phyloP scores from a whole-genome alignment of 1,140 invertebrate species.

The Chlorops oryzae region DNA sequence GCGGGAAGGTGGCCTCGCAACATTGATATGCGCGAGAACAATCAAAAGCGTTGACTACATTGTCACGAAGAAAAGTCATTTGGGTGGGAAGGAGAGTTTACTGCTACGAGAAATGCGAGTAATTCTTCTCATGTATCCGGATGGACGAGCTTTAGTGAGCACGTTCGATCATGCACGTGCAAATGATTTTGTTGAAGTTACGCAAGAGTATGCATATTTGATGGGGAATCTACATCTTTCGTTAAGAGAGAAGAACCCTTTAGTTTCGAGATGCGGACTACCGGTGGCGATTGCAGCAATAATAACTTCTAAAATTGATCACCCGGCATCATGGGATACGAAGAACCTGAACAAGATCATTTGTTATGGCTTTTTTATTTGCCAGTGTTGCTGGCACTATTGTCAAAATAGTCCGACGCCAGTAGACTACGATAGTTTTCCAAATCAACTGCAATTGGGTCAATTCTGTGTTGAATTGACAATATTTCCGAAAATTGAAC shows the following conservation, averaged over 20 bases:
- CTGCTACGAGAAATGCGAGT: constrained; percentile 30
- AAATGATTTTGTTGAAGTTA: constrained; percentile 24
- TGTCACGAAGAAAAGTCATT: constrained; percentile 19
- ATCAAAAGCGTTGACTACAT: constrained; percentile 30
- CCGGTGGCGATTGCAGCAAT: constrained; percentile 30
- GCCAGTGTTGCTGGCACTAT: constrained; percentile 22
- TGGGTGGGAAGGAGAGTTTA: constrained; percentile 17
- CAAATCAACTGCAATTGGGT: constrained; percentile 28
- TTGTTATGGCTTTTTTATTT: constrained; percentile 37
- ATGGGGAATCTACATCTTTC: constrained; percentile 27
- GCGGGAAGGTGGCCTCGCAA: constrained; percentile 14
- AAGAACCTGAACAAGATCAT: constrained; percentile 29
- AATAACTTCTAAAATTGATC: constrained; percentile 36
- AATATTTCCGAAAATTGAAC: constrained; percentile 16
- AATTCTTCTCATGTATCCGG: constrained; percentile 26
- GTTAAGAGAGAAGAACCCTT: constrained; percentile 12
- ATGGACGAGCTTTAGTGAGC: constrained; percentile 23
- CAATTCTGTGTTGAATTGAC: constrained; percentile 27
- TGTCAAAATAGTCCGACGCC: constrained; percentile 14
- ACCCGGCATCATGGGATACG: constrained; percentile 33
- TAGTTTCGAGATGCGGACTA: constrained; percentile 26
- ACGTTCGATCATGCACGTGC: constrained; percentile 15
- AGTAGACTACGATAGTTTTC: constrained; percentile 28
- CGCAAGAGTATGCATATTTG: constrained; percentile 35
- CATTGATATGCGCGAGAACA: constrained; percentile 23